Evolutionary conservation across 2,113 vertebrate species (phyloP).

Genomic region (Ellobius talpinus): DNA sequence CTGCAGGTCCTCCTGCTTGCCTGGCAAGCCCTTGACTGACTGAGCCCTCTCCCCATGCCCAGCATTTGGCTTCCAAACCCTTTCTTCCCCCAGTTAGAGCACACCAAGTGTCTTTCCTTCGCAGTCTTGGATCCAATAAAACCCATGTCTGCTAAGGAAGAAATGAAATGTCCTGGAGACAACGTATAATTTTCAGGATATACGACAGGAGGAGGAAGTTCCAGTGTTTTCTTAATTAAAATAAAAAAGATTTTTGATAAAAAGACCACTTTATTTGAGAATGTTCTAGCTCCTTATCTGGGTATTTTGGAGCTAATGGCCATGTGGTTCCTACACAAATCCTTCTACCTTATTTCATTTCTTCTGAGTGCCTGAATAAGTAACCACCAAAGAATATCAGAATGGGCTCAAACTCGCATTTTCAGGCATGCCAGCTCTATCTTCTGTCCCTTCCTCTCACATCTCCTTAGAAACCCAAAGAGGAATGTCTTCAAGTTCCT

Average conservation of each 20-base stretch:
- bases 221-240: slow-evolving; percentile 44
- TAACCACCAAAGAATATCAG: slow-evolving; percentile 37
- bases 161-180: neutral
- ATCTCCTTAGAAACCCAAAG: slow-evolving; percentile 71
- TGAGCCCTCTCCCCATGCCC: neutral
- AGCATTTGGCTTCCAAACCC: neutral
- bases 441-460: slow-evolving; percentile 66
- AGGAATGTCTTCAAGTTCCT: slow-evolving; percentile 44
- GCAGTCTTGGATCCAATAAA: neutral
- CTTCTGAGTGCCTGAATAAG: slow-evolving; percentile 19
- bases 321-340: slow-evolving; percentile 13
- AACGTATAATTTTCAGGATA: slow-evolving; percentile 27
- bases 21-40: too few relatives aligned
- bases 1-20: too few relatives aligned
- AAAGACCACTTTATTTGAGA: slow-evolving; percentile 57
- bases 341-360: slow-evolving; percentile 51
- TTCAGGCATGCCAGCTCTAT: slow-evolving; percentile 41
- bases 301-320: slow-evolving; percentile 40
- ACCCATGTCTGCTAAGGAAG: neutral
- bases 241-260: neutral
- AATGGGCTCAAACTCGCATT: neutral
- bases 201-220: neutral
- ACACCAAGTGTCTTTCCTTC: neutral
- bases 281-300: slow-evolving; percentile 6
- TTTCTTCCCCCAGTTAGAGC: neutral